Percentiles rank a stretch among this genome's conserved stretches.
phyloP scores from a whole-genome alignment of 2,113 vertebrate species.

The Tachysurus vachellii region DNA sequence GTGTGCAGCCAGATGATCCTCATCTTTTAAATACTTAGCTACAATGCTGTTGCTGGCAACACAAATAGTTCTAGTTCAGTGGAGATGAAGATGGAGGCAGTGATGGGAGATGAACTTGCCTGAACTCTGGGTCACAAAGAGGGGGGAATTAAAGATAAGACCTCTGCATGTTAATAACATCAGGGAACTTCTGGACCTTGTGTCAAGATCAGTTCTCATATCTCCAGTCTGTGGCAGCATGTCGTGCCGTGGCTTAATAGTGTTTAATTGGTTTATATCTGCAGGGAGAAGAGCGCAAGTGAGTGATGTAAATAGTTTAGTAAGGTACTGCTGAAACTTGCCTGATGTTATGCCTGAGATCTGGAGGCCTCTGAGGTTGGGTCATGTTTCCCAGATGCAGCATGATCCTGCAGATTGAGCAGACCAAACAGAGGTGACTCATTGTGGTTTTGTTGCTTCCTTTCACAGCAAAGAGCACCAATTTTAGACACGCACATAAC shows the following conservation, averaged over 20 bases:
- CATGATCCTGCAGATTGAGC: slow-evolving; percentile 21
- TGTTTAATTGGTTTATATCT: slow-evolving; percentile 43
- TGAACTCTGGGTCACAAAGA: not conserved
- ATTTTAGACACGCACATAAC: not conserved
- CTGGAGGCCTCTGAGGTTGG: not conserved
- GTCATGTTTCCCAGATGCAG: slow-evolving; percentile 29
- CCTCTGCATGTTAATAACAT: not conserved
- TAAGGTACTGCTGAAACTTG: slow-evolving; percentile 37
- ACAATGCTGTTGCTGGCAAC: not conserved
- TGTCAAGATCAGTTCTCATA: not conserved
- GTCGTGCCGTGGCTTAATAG: slow-evolving; percentile 2
- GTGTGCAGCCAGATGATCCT: not conserved
- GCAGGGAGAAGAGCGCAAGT: slow-evolving; percentile 5
- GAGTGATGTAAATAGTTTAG: not conserved
- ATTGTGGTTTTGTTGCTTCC: not conserved
- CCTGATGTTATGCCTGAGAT: not conserved
- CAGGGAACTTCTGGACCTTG: not conserved
- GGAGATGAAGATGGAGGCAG: slow-evolving; percentile 15
- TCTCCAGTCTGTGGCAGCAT: slow-evolving; percentile 13
- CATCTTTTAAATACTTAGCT: slow-evolving; percentile 2
- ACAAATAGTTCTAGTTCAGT: not conserved
- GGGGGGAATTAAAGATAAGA: slow-evolving; percentile 33
- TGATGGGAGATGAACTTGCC: not conserved
- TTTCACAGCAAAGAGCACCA: not conserved
- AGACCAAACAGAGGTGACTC: slow-evolving; percentile 40